Evolutionary conservation across 2,113 vertebrate species (phyloP).

Genomic region (Philantomba maxwellii): DNA sequence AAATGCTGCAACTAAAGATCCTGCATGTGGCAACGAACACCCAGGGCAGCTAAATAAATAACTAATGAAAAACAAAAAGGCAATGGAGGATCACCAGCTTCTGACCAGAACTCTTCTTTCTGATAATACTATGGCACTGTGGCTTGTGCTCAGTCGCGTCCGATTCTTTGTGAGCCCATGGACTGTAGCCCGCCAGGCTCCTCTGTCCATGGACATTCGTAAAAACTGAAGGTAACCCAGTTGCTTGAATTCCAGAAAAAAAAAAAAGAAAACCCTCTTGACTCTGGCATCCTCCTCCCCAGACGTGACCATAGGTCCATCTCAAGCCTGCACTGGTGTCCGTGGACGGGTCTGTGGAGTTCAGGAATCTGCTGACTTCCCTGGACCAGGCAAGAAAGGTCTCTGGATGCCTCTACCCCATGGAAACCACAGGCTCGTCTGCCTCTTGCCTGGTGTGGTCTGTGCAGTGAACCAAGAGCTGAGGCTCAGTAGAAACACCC

Average conservation of each 20-base stretch:
- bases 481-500: neutral
- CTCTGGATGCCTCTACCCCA: neutral
- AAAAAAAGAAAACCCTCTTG: neutral
- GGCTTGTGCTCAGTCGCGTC: neutral
- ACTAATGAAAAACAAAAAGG: neutral
- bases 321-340: neutral
- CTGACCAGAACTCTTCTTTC: neutral
- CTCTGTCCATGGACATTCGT: neutral
- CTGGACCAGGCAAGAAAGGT: neutral
- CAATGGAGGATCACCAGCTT: neutral
- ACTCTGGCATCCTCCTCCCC: neutral
- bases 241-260: neutral
- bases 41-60: neutral
- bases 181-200: neutral
- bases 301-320: neutral
- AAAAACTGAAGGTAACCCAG: neutral
- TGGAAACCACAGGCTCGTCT: neutral
- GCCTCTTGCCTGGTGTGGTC: neutral
- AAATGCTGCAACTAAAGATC: neutral
- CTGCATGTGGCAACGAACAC: rapidly evolving
- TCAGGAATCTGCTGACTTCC: neutral
- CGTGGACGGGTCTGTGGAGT: neutral
- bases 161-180: neutral
- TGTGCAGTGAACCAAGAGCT: neutral
- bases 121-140: neutral